Evolutionary conservation across 2,797 vertebrate genomes (phyloP).

Genomic region (Morelia viridis): DNA sequence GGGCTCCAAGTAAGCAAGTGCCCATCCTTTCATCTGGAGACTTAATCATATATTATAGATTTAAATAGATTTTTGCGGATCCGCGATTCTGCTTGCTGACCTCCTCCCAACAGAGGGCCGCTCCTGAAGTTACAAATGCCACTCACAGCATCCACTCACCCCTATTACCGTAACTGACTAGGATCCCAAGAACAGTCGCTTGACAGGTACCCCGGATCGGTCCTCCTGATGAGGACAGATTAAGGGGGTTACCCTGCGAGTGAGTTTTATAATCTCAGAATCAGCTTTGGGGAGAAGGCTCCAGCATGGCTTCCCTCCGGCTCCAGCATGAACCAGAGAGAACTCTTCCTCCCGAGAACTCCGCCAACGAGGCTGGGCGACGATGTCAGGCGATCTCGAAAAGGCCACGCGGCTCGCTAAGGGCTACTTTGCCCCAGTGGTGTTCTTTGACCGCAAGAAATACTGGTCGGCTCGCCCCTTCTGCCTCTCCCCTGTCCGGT

Average conservation of each 20-base stretch:
- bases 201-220: not conserved
- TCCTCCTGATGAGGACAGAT: not conserved
- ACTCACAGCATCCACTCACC: not conserved
- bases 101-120: not conserved
- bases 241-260: not conserved
- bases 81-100: not conserved
- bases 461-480: conserved; percentile 82
- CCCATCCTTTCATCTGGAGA: not conserved
- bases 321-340: conserved; percentile 54
- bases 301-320: not conserved
- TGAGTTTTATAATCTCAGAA: not conserved
- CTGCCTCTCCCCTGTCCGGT: conserved; percentile 71
- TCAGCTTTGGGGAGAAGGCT: not conserved
- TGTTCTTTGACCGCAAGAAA: conserved; percentile 86
- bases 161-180: not conserved
- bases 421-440: conserved; percentile 75
- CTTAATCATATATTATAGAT: not conserved
- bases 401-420: conserved; percentile 49
- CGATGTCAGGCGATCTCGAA: conserved; percentile 55
- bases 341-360: conserved; percentile 51
- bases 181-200: not conserved
- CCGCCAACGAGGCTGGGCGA: conserved; percentile 7
- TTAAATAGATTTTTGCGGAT: not conserved
- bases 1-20: not conserved
- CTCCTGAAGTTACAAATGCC: not conserved